phyloP scores from a whole-genome alignment of 2,888 invertebrate species.

The Conchocele bisecta region DNA sequence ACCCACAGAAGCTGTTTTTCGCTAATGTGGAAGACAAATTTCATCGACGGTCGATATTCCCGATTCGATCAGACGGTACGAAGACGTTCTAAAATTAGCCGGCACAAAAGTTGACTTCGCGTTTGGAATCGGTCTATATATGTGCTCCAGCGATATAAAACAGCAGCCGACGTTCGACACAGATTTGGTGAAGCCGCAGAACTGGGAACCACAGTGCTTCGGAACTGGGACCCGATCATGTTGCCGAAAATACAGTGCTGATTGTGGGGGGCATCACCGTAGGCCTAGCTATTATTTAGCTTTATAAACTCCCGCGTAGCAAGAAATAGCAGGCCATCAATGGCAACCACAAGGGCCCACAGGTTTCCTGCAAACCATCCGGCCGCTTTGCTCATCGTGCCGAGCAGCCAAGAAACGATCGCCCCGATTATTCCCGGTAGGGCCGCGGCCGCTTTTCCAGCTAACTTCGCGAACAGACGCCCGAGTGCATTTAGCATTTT shows the following conservation, averaged over 20 bases:
- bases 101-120: constrained; percentile 34
- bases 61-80: constrained; percentile 27
- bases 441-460: constrained; percentile 17
- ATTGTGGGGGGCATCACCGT: neutral
- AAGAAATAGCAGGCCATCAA: constrained; percentile 5
- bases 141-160: constrained; percentile 31
- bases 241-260: neutral
- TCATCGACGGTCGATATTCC: constrained; percentile 26
- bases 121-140: constrained; percentile 26
- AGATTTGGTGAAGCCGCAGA: neutral
- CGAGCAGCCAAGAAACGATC: constrained; percentile 19
- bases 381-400: neutral
- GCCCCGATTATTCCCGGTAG: constrained; percentile 17
- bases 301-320: neutral
- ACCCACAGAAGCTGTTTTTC: constrained; percentile 42
- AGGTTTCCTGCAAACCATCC: constrained; percentile 10
- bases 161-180: no score
- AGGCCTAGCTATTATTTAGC: neutral
- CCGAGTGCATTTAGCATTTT: constrained; percentile 10
- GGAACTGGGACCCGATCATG: neutral
- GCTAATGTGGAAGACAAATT: constrained; percentile 17
- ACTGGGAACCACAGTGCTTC: neutral
- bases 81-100: constrained; percentile 24
- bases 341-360: constrained; percentile 7
- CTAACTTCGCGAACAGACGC: constrained; percentile 1